phyloP scores from a whole-genome alignment of 2,113 vertebrate genomes.

The Callaeas wilsoni region DNA sequence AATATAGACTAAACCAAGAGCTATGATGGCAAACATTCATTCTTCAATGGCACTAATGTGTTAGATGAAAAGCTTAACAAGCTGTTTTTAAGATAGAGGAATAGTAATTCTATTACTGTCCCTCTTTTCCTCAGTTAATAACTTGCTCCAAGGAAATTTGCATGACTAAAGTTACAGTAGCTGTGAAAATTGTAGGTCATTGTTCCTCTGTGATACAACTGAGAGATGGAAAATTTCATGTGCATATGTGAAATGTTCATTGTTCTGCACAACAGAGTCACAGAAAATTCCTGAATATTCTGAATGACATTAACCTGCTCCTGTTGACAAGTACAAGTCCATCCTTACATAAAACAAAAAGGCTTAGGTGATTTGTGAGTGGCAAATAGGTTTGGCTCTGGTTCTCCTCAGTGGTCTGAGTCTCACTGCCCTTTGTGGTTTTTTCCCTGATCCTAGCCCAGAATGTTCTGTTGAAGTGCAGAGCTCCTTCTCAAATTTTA shows the following conservation, averaged over 20 bases:
- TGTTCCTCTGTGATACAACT: not conserved
- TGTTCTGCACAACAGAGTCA: not conserved
- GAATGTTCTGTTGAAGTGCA: not conserved
- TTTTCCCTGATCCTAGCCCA: not conserved
- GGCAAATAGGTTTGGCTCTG: not conserved
- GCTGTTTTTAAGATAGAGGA: not conserved
- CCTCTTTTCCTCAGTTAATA: not conserved
- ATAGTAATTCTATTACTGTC: not conserved
- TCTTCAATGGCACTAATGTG: conserved; percentile 42
- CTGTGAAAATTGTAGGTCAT: not conserved
- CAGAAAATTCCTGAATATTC: not conserved
- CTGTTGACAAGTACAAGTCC: accelerated
- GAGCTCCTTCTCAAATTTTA: not conserved
- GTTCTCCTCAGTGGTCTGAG: not conserved
- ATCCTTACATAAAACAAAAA: not conserved
- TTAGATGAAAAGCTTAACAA: conserved; percentile 24
- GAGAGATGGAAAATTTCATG: not conserved
- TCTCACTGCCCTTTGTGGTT: not conserved
- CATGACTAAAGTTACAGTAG: conserved; percentile 13
- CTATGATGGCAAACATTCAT: conserved; percentile 49
- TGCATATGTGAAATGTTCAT: not conserved
- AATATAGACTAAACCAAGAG: conserved; percentile 35
- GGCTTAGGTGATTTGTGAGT: not conserved
- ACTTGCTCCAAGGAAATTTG: not conserved
- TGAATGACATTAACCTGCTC: not conserved